A percentile compares a stretch with the other conserved stretches of the same genome.
These are phyloP conservation scores for Reinhardtius hippoglossoides DNA, from an alignment of 2,113 vertebrate genomes.

Conservation along the genomic window DNA sequence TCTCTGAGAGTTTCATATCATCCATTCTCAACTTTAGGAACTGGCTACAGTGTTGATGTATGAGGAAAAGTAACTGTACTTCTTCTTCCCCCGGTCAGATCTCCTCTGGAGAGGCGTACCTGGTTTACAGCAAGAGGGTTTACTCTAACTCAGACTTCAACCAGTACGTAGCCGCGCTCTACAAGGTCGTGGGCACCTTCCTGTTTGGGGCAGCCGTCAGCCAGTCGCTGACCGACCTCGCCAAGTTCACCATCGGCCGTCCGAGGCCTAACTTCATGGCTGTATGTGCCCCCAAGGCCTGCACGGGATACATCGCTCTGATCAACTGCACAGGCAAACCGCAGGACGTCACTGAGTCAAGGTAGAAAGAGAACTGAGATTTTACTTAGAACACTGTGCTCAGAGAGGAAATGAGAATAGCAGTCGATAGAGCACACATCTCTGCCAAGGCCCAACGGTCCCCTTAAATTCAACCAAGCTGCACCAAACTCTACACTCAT, in stretches of 20 bases:
- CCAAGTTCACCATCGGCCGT: conserved; percentile 93
- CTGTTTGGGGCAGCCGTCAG: conserved; percentile 87
- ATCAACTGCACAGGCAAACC: conserved; percentile 87
- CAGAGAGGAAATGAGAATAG: not conserved
- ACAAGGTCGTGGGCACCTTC: conserved; percentile 91
- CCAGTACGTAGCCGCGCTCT: conserved; percentile 91
- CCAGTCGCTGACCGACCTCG: conserved; percentile 93
- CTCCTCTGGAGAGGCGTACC: conserved; percentile 88
- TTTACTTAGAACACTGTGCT: not conserved
- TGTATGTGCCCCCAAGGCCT: conserved; percentile 88
- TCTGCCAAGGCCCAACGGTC: too few relatives aligned
- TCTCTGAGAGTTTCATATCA: not conserved
- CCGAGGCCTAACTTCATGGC: conserved; percentile 93
- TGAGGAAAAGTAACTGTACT: not conserved
- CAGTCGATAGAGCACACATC: too few relatives aligned
- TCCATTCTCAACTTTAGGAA: not conserved
- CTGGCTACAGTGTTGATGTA: accelerated
- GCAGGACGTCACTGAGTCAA: conserved; percentile 88
- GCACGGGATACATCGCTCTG: conserved; percentile 83
- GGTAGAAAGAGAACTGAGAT: conserved; percentile 77
- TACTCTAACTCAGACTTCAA: conserved; percentile 92
- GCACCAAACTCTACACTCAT: too few relatives aligned
- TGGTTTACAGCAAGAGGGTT: conserved; percentile 90
- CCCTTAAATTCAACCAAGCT: too few relatives aligned
- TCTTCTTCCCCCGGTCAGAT: conserved; percentile 79